Evolutionary conservation across 2,113 vertebrate species (phyloP).

Genomic region (Trematocara variabile): DNA sequence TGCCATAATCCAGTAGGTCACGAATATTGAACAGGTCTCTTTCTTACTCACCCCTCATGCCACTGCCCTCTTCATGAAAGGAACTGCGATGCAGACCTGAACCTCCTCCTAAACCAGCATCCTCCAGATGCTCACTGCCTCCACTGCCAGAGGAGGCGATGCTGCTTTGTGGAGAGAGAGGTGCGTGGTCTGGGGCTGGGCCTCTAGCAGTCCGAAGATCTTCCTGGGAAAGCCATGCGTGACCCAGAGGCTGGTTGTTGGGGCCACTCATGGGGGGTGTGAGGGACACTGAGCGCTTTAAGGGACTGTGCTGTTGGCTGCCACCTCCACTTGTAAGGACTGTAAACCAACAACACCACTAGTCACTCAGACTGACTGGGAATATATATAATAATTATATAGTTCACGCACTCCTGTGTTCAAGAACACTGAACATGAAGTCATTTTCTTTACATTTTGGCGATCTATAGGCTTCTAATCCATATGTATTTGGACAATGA

Average conservation of each 20-base stretch:
- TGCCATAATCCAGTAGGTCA: neutral
- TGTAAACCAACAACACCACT: constrained; percentile 72
- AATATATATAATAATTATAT: neutral
- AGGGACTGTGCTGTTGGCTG: constrained; percentile 88
- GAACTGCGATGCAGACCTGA: constrained; percentile 83
- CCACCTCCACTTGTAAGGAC: constrained; percentile 81
- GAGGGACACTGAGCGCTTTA: constrained; percentile 98
- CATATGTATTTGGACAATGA: neutral
- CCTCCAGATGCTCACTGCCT: constrained; percentile 98
- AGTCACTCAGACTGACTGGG: neutral
- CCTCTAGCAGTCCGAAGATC: constrained; percentile 87
- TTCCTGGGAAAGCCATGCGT: constrained; percentile 99
- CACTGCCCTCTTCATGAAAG: constrained; percentile 97
- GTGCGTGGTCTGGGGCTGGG: constrained; percentile 91
- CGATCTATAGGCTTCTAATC: neutral
- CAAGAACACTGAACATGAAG: neutral
- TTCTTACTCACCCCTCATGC: constrained; percentile 91
- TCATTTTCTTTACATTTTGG: neutral
- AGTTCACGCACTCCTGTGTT: neutral
- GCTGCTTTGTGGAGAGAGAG: constrained; percentile 98
- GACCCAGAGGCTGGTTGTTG: constrained; percentile 88
- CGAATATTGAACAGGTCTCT: neutral
- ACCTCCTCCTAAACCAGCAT: constrained; percentile 73
- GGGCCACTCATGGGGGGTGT: constrained; percentile 97
- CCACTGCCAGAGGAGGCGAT: constrained; percentile 98